Conservation (phyloP, 2,888 invertebrate genomes). For the Caprella mutica region DNA sequence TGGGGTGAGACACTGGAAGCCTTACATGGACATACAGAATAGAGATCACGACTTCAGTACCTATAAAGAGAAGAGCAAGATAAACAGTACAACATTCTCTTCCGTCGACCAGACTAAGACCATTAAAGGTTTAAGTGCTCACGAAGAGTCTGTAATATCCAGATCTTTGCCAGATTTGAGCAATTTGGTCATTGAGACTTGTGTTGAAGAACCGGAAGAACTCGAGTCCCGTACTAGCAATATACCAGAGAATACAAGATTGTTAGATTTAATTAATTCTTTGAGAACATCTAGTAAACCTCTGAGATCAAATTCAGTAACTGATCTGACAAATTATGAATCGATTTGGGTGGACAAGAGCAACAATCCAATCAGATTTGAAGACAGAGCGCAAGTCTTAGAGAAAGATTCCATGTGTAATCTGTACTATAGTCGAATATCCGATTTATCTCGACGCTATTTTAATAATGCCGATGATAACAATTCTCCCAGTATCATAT, state of each 20-base stretch:
- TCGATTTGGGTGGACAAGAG: constrained; percentile 30
- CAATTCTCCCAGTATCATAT: no score
- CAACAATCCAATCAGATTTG: constrained; percentile 6
- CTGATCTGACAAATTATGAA: constrained; percentile 29
- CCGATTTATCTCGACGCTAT: constrained; percentile 27
- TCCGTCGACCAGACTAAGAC: constrained; percentile 15
- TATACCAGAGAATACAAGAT: constrained; percentile 12
- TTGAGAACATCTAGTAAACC: constrained; percentile 16
- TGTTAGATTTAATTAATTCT: constrained; percentile 16
- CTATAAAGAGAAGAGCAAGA: constrained; percentile 43
- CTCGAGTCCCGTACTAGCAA: neutral
- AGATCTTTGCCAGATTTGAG: constrained; percentile 31
- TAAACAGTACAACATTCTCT: constrained; percentile 26
- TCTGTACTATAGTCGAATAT: constrained; percentile 30
- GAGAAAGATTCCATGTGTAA: constrained; percentile 29
- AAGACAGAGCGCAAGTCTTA: neutral
- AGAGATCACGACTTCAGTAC: constrained; percentile 53
- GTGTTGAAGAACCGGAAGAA: constrained; percentile 19
- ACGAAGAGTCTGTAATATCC: constrained; percentile 22
- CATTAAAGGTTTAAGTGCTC: no score
- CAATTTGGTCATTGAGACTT: constrained; percentile 19
- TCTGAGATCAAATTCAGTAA: constrained; percentile 16
- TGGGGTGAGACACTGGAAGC: constrained; percentile 55
- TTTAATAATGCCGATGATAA: no score
- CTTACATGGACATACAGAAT: constrained; percentile 54